phyloP scores from a whole-genome alignment of 2,797 vertebrate species.

The Coccyzus lansbergi region DNA sequence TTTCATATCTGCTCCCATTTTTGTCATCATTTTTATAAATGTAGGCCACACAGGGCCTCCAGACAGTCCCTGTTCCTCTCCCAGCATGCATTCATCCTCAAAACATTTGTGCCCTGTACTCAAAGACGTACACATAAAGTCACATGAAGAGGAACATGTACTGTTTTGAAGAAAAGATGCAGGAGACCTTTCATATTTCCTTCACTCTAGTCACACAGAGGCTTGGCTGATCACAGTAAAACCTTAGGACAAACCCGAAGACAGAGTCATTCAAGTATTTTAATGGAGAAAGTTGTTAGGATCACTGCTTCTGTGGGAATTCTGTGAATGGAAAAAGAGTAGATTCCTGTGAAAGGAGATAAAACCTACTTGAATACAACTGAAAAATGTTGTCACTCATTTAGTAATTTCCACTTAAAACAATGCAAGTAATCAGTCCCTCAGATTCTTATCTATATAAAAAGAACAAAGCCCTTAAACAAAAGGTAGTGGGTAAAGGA shows the following conservation, averaged over 20 bases:
- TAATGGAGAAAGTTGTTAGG: not conserved
- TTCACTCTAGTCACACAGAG: not conserved
- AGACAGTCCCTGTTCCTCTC: constrained; percentile 5
- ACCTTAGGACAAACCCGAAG: not conserved
- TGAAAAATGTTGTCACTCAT: not conserved
- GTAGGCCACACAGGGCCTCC: not conserved
- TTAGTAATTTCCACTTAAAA: not conserved
- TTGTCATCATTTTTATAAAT: constrained; percentile 1
- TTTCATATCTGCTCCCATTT: not conserved
- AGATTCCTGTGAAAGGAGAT: not conserved
- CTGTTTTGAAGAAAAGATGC: not conserved
- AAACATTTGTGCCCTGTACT: not conserved
- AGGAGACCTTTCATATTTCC: not conserved
- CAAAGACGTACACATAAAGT: not conserved
- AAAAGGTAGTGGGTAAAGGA: not conserved
- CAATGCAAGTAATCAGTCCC: not conserved
- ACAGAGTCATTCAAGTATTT: not conserved
- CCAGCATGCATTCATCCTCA: not conserved
- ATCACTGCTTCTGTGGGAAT: not conserved
- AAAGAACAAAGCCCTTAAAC: not conserved
- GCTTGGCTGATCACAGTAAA: not conserved
- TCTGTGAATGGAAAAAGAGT: constrained; percentile 9
- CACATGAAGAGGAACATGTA: not conserved
- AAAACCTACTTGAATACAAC: not conserved
- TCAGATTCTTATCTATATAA: not conserved